Percentiles rank a stretch among this genome's conserved stretches.
These are phyloP conservation scores for Mactromeris polynyma DNA, from an alignment of 2,888 invertebrate genomes.

Conservation along the genomic window DNA sequence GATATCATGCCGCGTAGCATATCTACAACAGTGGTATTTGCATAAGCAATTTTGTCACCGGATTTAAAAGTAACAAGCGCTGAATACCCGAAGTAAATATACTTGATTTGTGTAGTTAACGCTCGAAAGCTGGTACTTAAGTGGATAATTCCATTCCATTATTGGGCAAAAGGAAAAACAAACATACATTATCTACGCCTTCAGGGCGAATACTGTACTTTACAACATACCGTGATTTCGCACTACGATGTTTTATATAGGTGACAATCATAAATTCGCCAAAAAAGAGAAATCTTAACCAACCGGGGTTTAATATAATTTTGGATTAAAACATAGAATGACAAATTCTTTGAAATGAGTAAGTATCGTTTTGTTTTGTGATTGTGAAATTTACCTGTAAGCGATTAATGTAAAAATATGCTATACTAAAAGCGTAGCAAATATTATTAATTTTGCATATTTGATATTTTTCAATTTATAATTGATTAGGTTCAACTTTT, in stretches of 20 bases:
- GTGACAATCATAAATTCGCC: background rate
- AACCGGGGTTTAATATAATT: background rate
- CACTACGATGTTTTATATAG: background rate
- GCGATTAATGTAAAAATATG: too few species aligned
- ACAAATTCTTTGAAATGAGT: background rate
- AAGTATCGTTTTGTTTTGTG: background rate
- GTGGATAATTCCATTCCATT: constrained; percentile 21
- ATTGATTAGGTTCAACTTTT: too few species aligned
- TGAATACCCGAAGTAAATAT: constrained; percentile 17
- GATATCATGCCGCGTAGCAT: background rate
- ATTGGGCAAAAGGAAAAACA: background rate
- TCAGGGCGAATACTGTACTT: background rate
- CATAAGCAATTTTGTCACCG: constrained; percentile 9
- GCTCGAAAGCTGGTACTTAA: constrained; percentile 8
- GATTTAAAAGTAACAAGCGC: background rate
- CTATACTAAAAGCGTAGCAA: too few species aligned
- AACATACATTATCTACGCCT: background rate
- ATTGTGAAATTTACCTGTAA: too few species aligned
- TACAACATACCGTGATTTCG: background rate
- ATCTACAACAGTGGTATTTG: background rate
- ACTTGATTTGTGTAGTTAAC: constrained; percentile 3
- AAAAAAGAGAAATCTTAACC: background rate
- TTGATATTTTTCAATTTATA: too few species aligned
- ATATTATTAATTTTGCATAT: too few species aligned
- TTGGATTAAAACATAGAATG: background rate